Base-by-base conservation (phyloP, 2,888 invertebrate species). In the Frankliniella intonsa region DNA sequence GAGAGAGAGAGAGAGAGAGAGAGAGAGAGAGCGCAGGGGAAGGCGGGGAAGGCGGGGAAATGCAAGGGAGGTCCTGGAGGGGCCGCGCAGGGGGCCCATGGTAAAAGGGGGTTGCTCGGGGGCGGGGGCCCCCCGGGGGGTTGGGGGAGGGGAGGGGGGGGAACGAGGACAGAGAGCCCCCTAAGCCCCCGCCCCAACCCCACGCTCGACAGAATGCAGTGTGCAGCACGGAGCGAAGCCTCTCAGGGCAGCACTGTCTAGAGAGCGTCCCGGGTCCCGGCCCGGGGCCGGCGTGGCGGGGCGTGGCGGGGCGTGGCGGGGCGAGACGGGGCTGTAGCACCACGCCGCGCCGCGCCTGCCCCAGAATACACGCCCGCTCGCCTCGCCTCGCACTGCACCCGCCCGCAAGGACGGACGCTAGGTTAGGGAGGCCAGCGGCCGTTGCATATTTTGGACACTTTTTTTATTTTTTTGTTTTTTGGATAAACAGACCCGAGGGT, bases 181-280 rank as follows among this genome's bases (percentile, higher is more conserved):
- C 55, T 55, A 19, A 19, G 55, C 19, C 55, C 19, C 55, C 11
- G 55, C 55, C 38, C 17, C 55, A n/a, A n/a, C n/a, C n/a, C 3
- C 38, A 38, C 38, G 38, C 38, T 38, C 38, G 69, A 10, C 69
- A 69, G 69, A 69, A 69, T 69, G 69, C 69, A 69, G 69, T 69
- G 69, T 69, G 69, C 69, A 69, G 69, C 69, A 69, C 69, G 69
- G 69, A 69, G 69, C 22, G 69, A 69, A 69, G 69, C 69, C 69
- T 69, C 55, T 55, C 55, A 55, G 55, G 55, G 55, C 14, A 38
- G 38, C 38, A 38, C 38, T 38, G 38, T 38, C 38, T 55, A 55
- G 55, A 55, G 55, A 55, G 55, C 2, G 55, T 2, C 55, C 7
- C 11, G 55, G 38, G n/a, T n/a, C n/a, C n/a, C n/a, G n/a, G n/a